Evolutionary conservation across 2,888 invertebrate species (phyloP).

Genomic region (Adelognathus sp.): DNA sequence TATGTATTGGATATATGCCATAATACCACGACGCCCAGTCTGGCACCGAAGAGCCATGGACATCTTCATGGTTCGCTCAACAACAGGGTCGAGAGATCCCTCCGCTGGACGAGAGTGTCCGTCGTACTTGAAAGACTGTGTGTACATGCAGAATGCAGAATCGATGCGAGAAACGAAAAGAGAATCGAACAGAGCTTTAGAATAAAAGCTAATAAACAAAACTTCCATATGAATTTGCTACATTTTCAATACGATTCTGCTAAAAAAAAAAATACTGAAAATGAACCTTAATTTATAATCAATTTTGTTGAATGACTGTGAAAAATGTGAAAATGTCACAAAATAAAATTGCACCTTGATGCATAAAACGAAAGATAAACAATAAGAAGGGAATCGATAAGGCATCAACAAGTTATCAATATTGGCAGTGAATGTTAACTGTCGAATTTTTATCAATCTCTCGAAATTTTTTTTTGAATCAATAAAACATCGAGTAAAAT

Average conservation of each 20-base stretch:
- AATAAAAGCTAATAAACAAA: too few species aligned
- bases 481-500: neutral
- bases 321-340: neutral
- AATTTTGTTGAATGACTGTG: too few species aligned
- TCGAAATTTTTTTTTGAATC: neutral
- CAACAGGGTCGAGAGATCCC: conserved; percentile 63
- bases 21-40: conserved; percentile 43
- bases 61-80: conserved; percentile 63
- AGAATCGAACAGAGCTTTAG: too few species aligned
- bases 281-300: too few species aligned
- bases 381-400: too few species aligned
- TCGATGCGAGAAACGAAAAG: neutral
- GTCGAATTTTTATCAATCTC: too few species aligned
- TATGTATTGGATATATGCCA: neutral
- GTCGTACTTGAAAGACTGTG: neutral
- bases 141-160: neutral
- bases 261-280: too few species aligned
- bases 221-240: too few species aligned
- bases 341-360: neutral
- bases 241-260: too few species aligned
- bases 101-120: neutral
- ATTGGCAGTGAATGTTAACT: too few species aligned
- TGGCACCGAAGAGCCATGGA: conserved; percentile 51
- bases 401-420: too few species aligned
- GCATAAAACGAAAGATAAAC: neutral